Evolutionary conservation across 2,113 vertebrate genomes (phyloP).

Genomic region (Oostethus manadensis): DNA sequence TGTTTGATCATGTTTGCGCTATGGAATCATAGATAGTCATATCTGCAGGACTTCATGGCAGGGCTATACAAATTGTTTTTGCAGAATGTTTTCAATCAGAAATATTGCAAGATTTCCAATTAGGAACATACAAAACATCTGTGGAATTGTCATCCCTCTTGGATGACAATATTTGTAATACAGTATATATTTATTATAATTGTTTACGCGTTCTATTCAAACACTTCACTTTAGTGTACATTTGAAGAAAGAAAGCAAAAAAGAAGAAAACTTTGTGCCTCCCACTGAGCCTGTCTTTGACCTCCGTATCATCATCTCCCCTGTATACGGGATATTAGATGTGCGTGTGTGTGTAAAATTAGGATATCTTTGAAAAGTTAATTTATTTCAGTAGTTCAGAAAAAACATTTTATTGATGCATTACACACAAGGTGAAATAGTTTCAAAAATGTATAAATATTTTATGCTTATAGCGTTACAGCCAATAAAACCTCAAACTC

Average conservation of each 20-base stretch:
- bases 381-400: no score
- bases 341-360: no score
- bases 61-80: background rate
- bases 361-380: no score
- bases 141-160: background rate
- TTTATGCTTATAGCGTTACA: no score
- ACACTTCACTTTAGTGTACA: conserved; percentile 46
- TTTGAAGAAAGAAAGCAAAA: conserved; percentile 28
- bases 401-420: no score
- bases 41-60: background rate
- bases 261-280: conserved; percentile 60
- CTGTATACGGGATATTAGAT: conserved; percentile 21
- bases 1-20: background rate
- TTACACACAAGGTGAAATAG: no score
- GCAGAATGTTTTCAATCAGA: background rate
- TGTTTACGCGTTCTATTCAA: conserved; percentile 16
- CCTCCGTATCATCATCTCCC: conserved; percentile 38
- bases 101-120: background rate
- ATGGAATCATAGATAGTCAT: background rate
- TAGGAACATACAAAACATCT: no score
- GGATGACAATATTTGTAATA: conserved; percentile 54
- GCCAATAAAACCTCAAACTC: no score
- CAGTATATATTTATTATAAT: conserved; percentile 38
- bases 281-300: conserved; percentile 59
- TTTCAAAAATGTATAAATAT: no score